These are phyloP conservation scores for Pelobates cultripes DNA, from an alignment of 2,797 vertebrate species.

Conservation along the genomic window DNA sequence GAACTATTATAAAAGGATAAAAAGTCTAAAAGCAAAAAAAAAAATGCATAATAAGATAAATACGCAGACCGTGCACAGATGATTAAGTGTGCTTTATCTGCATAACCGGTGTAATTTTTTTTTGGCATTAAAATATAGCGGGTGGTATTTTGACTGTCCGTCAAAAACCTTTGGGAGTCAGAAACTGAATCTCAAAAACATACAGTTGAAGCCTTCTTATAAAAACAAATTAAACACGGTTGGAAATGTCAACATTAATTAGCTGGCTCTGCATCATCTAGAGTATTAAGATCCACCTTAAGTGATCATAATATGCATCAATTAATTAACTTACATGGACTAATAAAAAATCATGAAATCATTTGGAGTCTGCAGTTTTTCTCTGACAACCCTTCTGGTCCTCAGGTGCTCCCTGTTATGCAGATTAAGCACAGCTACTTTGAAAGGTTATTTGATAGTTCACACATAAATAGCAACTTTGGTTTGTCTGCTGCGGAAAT, in stretches of 20 bases:
- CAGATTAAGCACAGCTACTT: slow-evolving; percentile 44
- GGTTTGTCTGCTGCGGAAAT: slow-evolving; percentile 20
- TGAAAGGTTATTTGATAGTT: slow-evolving; percentile 48
- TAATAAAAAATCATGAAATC: slow-evolving; percentile 55
- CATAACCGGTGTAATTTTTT: background rate
- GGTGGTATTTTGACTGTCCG: slow-evolving; percentile 35
- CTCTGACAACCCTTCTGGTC: slow-evolving; percentile 43
- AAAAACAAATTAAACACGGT: slow-evolving; percentile 63
- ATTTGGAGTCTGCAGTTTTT: slow-evolving; percentile 50
- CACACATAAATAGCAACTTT: slow-evolving; percentile 46
- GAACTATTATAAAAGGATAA: no score
- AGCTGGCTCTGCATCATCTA: slow-evolving; percentile 58
- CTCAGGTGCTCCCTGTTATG: slow-evolving; percentile 56
- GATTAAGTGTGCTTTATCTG: background rate
- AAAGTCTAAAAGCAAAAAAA: no score
- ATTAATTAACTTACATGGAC: slow-evolving; percentile 52
- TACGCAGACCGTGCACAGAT: background rate
- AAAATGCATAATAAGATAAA: background rate
- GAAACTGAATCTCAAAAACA: slow-evolving; percentile 47
- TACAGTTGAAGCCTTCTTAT: slow-evolving; percentile 58
- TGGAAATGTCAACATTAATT: slow-evolving; percentile 66
- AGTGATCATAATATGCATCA: slow-evolving; percentile 56
- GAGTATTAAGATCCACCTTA: slow-evolving; percentile 48
- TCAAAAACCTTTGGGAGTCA: slow-evolving; percentile 52
- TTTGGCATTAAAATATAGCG: slow-evolving; percentile 22